These are phyloP conservation scores for Betta splendens DNA, from an alignment of 2,797 vertebrate species.

Conservation along the genomic window DNA sequence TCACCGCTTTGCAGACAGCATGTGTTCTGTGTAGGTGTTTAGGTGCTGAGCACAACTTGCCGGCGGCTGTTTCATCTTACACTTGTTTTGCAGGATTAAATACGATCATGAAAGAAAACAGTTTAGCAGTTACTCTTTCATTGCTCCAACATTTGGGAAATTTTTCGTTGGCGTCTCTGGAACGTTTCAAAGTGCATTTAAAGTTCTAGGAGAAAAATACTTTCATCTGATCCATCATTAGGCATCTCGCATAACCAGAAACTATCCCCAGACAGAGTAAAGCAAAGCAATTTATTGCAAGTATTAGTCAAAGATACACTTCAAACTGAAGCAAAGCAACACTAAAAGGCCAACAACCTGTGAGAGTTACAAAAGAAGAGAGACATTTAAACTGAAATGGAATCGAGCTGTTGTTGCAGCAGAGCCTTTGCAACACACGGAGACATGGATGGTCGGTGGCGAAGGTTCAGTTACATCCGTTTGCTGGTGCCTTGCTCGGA, in stretches of 20 bases:
- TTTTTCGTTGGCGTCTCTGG: too few relatives aligned
- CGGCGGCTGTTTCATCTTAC: not conserved
- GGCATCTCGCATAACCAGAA: not conserved
- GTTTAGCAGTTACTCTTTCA: too few relatives aligned
- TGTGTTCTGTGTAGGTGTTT: not conserved
- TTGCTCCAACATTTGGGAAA: too few relatives aligned
- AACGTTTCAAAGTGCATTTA: too few relatives aligned
- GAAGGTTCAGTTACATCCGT: conserved; percentile 52
- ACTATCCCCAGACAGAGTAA: conserved; percentile 47
- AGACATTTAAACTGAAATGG: conserved; percentile 77
- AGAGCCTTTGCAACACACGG: conserved; percentile 80
- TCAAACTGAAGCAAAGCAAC: conserved; percentile 91
- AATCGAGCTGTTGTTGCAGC: conserved; percentile 81
- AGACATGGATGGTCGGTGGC: conserved; percentile 71
- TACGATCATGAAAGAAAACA: too few relatives aligned
- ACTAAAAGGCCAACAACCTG: conserved; percentile 84
- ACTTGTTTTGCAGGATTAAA: too few relatives aligned
- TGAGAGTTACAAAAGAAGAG: conserved; percentile 80
- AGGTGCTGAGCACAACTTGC: not conserved
- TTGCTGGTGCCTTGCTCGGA: conserved; percentile 71
- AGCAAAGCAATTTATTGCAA: conserved; percentile 93
- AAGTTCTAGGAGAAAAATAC: too few relatives aligned
- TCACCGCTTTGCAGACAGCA: too few relatives aligned
- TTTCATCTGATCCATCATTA: not conserved
- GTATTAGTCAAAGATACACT: conserved; percentile 91